Evolutionary conservation across 53 echinoderm and acorn worm species (phyloP), one percentile per base, ranked within the genome.

Genomic region (Henricia sp.): DNA sequence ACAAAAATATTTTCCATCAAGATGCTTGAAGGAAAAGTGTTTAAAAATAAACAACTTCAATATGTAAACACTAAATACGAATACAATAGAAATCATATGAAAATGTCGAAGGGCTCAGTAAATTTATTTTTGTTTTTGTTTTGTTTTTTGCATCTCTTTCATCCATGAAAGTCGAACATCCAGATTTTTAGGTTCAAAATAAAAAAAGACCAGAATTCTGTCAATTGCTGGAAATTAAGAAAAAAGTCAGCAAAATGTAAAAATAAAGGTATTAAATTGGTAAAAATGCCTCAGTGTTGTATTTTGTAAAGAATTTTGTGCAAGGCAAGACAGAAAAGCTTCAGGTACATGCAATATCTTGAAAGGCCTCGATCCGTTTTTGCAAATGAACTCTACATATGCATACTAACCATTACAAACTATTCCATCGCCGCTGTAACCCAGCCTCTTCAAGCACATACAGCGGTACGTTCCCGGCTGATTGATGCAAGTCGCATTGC

Each of bases 401-500:
- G 48, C 32, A 63, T 29, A 82, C 71, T 74, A 56, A 91, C 91
- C 83, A 34, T 41, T 50, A 37, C 91, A 91, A 20, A 51, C 20
- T 23, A 13, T 64, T 5, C 91, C 91, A 67, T 91, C 71, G 25
- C 91, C 91, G 0, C 46, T 37, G 39, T 51, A 91, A 40, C 82
- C 83, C 20, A 36, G 40, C 28, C 2, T 10, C 35, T 83, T 70
- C 16, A 35, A 44, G 37, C 91, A 91, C 36, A 86, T 70, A 67
- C 91, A 91, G 11, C 40, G 42, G 52, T 86, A 91, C 50, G 82
- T 62, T 35, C 91, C 91, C 13, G 51, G 60, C 17, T 53, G 50
- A 74, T 91, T 91, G 42, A 74, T 67, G 40, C 91, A 91, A 21
- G 8, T 58, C 23, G 91, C 91, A 54, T 87, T 86, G 83, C 44